These are phyloP conservation scores for Nephila pilipes DNA, from an alignment of 1,140 invertebrate genomes.

Conservation along the genomic window DNA sequence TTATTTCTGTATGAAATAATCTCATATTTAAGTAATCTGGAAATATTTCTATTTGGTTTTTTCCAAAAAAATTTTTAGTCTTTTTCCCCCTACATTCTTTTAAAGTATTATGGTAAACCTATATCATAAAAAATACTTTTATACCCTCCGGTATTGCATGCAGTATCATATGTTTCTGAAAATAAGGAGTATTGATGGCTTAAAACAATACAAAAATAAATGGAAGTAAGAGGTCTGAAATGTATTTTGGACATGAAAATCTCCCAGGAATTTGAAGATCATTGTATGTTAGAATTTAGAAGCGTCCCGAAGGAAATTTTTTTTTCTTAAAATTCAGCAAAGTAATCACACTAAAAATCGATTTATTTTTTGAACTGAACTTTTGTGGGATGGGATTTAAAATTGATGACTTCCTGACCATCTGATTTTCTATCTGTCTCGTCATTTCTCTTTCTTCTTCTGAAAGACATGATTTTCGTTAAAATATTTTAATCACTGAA, in stretches of 20 bases:
- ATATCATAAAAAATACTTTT: background rate
- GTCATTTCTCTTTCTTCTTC: background rate
- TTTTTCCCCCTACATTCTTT: too few species aligned
- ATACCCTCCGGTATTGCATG: background rate
- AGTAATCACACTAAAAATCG: background rate
- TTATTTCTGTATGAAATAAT: too few species aligned
- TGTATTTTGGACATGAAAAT: background rate
- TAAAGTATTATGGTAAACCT: too few species aligned
- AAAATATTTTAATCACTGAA: background rate
- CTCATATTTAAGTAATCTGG: too few species aligned
- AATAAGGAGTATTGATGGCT: background rate
- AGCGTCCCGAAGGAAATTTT: background rate
- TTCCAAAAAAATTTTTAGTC: too few species aligned
- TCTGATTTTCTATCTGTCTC: background rate
- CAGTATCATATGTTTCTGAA: background rate
- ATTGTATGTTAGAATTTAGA: constrained; percentile 1
- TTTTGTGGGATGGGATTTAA: background rate
- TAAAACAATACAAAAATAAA: constrained; percentile 12
- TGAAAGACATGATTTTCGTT: background rate
- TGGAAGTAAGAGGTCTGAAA: background rate
- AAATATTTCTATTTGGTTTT: too few species aligned
- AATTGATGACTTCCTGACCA: background rate
- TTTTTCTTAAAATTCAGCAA: background rate
- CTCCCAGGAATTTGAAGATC: background rate
- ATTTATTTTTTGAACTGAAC: background rate